Conservation (phyloP, 2,113 vertebrate genomes). For the Bos indicus region DNA sequence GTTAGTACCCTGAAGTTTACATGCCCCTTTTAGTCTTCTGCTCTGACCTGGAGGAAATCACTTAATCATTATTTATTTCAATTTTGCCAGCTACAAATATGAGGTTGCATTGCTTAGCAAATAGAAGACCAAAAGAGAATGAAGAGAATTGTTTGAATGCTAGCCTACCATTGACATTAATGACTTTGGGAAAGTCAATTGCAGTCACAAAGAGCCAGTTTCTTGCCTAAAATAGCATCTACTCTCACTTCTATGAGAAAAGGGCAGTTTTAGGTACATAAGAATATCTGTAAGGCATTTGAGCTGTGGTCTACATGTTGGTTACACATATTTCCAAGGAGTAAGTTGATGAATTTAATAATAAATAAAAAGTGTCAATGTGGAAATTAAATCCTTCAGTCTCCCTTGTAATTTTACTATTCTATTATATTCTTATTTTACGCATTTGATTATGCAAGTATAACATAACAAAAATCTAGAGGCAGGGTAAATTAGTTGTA, state of each 20-base stretch:
- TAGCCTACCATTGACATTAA: conserved; percentile 4
- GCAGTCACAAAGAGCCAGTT: neutral
- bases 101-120: neutral
- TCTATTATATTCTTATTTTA: neutral
- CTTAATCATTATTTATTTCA: conserved; percentile 40
- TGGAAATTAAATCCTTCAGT: neutral
- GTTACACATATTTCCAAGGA: neutral
- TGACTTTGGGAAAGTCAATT: conserved; percentile 36
- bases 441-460: neutral
- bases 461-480: neutral
- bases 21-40: neutral
- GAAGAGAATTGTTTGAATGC: neutral
- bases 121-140: neutral
- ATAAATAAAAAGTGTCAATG: neutral
- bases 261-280: neutral
- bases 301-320: neutral
- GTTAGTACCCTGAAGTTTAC: neutral
- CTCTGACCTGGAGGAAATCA: conserved; percentile 32
- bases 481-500: neutral
- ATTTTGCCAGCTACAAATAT: neutral
- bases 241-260: neutral
- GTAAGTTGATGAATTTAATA: neutral
- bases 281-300: neutral
- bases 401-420: neutral
- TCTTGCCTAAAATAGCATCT: neutral